Conservation (phyloP, 2,888 invertebrate species). For the Prostheceraeus crozeri region DNA sequence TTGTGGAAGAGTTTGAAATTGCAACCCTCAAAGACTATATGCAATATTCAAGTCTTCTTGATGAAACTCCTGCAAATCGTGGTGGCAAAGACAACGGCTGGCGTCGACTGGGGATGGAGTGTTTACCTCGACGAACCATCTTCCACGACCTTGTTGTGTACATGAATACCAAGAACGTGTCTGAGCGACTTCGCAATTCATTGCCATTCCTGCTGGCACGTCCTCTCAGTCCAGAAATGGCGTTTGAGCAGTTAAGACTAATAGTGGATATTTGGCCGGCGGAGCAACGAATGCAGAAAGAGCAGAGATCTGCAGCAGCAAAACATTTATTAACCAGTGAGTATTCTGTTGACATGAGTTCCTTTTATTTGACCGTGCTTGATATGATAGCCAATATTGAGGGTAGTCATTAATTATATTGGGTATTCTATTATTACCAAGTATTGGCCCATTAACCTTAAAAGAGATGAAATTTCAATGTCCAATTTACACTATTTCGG, state of each 20-base stretch:
- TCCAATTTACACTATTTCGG: no score
- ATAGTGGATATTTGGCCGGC: no score
- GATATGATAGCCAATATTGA: no score
- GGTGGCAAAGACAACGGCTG: conserved; percentile 56
- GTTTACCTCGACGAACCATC: conserved; percentile 53
- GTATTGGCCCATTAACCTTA: no score
- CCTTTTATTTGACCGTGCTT: no score
- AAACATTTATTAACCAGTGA: no score
- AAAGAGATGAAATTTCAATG: no score
- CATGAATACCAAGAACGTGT: conserved; percentile 48
- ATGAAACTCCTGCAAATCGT: conserved; percentile 53
- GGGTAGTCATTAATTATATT: no score
- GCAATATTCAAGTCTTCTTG: conserved; percentile 44
- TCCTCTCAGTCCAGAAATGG: conserved; percentile 51
- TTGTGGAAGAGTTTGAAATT: conserved; percentile 52
- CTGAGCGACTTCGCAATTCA: conserved; percentile 46
- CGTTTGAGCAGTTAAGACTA: conserved; percentile 50
- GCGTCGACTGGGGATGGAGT: conserved; percentile 53
- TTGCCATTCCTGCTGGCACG: conserved; percentile 47
- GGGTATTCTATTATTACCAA: no score
- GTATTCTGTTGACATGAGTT: no score
- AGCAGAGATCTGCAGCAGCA: no score
- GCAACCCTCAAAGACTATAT: conserved; percentile 57
- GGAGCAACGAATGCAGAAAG: no score
- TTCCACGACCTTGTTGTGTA: conserved; percentile 55